Conservation (phyloP, 1,140 invertebrate species). For the Calephelis virginiensis region DNA sequence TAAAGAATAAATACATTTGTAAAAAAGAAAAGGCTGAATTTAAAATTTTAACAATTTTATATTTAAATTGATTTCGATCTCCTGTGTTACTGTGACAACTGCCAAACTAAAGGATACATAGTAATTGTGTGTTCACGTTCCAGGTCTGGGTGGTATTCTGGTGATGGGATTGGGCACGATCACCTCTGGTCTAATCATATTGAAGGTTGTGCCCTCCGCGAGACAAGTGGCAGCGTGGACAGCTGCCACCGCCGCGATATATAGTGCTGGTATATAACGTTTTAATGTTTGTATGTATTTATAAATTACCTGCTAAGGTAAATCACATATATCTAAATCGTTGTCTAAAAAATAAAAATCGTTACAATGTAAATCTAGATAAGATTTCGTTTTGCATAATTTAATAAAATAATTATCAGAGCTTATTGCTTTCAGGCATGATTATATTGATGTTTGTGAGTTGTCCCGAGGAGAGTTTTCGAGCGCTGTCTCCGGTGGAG, state of each 20-base stretch:
- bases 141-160: conserved; percentile 93
- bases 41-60: too few relatives aligned
- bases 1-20: too few relatives aligned
- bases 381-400: too few relatives aligned
- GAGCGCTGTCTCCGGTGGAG: conserved; percentile 67
- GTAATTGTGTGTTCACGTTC: conserved; percentile 31
- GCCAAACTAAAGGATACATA: conserved; percentile 10
- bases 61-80: too few relatives aligned
- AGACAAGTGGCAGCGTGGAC: conserved; percentile 94
- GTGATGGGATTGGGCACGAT: conserved; percentile 95
- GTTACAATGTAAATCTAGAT: too few relatives aligned
- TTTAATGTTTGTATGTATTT: too few relatives aligned
- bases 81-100: neutral
- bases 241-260: conserved; percentile 91
- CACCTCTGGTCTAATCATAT: conserved; percentile 90
- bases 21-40: too few relatives aligned
- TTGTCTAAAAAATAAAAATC: too few relatives aligned
- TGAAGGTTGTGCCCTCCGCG: conserved; percentile 90
- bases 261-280: conserved; percentile 82
- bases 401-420: too few relatives aligned
- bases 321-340: too few relatives aligned
- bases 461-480: conserved; percentile 90
- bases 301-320: too few relatives aligned
- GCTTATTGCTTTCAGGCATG: conserved; percentile 83
- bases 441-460: conserved; percentile 92